A percentile compares a stretch with the other conserved stretches of the same genome.
Conservation (phyloP, 1,140 invertebrate genomes). For the Conus betulinus region DNA sequence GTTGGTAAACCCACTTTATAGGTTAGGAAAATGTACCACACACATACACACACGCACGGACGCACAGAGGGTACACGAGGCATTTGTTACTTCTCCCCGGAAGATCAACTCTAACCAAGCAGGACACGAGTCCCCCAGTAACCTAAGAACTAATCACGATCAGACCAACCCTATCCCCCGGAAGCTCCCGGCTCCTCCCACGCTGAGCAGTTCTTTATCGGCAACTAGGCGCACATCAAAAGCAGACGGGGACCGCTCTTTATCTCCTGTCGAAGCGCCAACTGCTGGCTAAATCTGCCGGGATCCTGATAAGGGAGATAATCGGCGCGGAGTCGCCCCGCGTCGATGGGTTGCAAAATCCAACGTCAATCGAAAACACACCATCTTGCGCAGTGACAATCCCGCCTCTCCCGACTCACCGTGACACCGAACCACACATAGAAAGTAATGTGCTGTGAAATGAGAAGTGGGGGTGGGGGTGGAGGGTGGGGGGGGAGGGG, state of each 20-base stretch:
- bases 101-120: no score
- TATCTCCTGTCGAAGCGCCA: neutral
- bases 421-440: no score
- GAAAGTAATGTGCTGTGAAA: no score
- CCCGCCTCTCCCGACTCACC: no score
- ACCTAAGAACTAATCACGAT: neutral
- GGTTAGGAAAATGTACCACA: no score
- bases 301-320: neutral
- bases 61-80: no score
- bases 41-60: no score
- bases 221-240: constrained; percentile 3
- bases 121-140: neutral
- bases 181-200: neutral
- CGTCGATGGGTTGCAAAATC: neutral
- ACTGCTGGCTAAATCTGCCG: constrained; percentile 24
- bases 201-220: neutral
- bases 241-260: neutral
- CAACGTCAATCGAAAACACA: constrained; percentile 7
- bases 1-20: no score
- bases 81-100: no score
- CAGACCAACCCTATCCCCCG: neutral
- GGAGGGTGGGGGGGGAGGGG: no score
- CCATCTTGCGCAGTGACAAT: no score
- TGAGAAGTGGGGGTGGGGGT: no score
- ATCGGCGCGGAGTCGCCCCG: neutral